These are phyloP conservation scores for Elephantulus edwardii DNA, from an alignment of 2,113 vertebrate species.

Conservation along the genomic window DNA sequence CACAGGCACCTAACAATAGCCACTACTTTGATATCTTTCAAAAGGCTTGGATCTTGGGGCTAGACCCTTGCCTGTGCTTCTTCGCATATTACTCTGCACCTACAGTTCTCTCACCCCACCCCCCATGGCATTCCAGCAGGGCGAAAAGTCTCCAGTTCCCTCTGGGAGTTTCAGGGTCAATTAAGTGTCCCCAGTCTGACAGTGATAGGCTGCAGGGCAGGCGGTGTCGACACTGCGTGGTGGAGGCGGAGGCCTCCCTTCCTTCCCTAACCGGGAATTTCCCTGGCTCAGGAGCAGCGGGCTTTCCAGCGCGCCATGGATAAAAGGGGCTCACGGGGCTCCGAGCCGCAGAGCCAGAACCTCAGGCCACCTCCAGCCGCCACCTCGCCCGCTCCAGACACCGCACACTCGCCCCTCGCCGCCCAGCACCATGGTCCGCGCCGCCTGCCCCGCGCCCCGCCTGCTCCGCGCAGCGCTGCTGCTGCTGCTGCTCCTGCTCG, in stretches of 20 bases:
- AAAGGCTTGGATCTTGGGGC: too few species aligned
- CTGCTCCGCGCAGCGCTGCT: background rate
- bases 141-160: too few species aligned
- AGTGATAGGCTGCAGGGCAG: background rate
- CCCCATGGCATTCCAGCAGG: too few species aligned
- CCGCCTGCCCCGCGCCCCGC: background rate
- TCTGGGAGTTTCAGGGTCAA: too few species aligned
- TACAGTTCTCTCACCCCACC: too few species aligned
- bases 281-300: background rate
- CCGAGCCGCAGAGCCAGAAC: background rate
- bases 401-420: background rate
- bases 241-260: background rate
- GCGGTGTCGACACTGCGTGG: rapidly evolving
- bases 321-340: background rate
- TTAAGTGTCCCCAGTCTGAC: rapidly evolving
- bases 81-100: too few species aligned
- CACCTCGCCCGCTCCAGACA: background rate
- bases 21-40: too few species aligned
- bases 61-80: too few species aligned
- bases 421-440: background rate
- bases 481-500: conserved; percentile 1
- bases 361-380: background rate
- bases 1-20: too few species aligned
- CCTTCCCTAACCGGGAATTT: conserved; percentile 42
- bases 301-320: background rate